Evolutionary conservation across 2,113 vertebrate genomes (phyloP).

Genomic region (Sphyrna mokarran): DNA sequence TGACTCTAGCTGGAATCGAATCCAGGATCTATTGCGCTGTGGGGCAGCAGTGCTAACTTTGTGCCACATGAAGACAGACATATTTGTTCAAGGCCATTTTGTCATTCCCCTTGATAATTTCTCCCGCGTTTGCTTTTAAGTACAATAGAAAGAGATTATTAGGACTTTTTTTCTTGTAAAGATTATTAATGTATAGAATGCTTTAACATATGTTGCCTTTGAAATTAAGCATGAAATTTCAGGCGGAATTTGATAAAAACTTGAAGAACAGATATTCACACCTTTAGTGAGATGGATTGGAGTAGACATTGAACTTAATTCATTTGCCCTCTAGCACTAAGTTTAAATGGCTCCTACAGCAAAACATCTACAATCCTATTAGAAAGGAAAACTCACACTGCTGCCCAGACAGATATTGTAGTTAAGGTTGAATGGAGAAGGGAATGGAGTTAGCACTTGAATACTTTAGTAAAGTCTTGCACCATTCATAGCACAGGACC

Average conservation of each 20-base stretch:
- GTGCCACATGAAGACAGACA: too few relatives aligned
- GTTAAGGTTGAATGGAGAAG: background rate
- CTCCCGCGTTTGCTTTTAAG: too few relatives aligned
- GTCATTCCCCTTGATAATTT: too few relatives aligned
- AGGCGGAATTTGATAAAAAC: background rate
- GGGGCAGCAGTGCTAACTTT: too few relatives aligned
- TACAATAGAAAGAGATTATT: background rate
- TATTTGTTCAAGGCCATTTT: too few relatives aligned
- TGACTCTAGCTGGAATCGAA: too few relatives aligned
- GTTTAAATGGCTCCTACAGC: background rate
- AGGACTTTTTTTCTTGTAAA: background rate
- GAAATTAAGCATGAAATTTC: background rate
- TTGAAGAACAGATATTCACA: background rate
- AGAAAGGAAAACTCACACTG: background rate
- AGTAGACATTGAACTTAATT: background rate
- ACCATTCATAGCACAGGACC: background rate
- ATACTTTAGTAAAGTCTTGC: background rate
- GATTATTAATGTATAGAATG: background rate
- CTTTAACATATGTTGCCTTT: background rate
- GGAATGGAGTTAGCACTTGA: background rate
- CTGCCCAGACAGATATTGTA: background rate
- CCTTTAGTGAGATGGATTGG: background rate
- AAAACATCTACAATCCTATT: background rate
- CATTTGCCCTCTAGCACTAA: background rate
- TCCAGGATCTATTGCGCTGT: too few relatives aligned